These are phyloP conservation scores for Silurus meridionalis DNA, from an alignment of 2,113 vertebrate genomes.

Conservation along the genomic window DNA sequence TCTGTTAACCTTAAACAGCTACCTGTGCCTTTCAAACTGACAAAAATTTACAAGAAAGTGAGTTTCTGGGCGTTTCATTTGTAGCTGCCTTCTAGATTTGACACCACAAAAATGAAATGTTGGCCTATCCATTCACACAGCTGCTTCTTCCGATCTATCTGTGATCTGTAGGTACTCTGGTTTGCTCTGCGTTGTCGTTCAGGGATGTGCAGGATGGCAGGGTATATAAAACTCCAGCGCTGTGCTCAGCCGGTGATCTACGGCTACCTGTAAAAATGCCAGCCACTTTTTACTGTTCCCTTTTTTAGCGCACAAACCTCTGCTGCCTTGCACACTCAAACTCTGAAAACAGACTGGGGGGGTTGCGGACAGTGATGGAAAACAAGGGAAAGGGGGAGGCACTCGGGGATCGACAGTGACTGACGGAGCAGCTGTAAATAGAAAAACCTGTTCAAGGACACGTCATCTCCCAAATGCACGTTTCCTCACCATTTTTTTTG, in stretches of 20 bases:
- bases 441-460: constrained; percentile 36
- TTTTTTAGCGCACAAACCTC: constrained; percentile 19
- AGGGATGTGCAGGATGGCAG: background rate
- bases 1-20: background rate
- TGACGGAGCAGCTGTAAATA: constrained; percentile 34
- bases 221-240: constrained; percentile 6
- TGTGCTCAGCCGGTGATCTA: constrained; percentile 29
- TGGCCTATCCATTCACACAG: background rate
- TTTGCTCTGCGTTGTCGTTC: background rate
- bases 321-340: constrained; percentile 32
- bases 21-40: background rate
- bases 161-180: background rate
- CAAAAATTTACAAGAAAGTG: background rate
- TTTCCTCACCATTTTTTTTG: background rate
- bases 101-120: background rate
- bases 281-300: constrained; percentile 17
- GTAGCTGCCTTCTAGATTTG: background rate
- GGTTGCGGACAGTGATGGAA: constrained; percentile 11
- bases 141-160: constrained; percentile 15
- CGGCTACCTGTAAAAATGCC: constrained; percentile 32
- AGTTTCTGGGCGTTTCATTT: background rate
- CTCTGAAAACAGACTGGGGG: constrained; percentile 17
- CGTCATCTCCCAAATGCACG: constrained; percentile 17
- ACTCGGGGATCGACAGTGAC: constrained; percentile 24
- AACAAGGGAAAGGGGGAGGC: constrained; percentile 9